Conservation (phyloP, 2,888 invertebrate genomes). For the Caradrina kadenii region DNA sequence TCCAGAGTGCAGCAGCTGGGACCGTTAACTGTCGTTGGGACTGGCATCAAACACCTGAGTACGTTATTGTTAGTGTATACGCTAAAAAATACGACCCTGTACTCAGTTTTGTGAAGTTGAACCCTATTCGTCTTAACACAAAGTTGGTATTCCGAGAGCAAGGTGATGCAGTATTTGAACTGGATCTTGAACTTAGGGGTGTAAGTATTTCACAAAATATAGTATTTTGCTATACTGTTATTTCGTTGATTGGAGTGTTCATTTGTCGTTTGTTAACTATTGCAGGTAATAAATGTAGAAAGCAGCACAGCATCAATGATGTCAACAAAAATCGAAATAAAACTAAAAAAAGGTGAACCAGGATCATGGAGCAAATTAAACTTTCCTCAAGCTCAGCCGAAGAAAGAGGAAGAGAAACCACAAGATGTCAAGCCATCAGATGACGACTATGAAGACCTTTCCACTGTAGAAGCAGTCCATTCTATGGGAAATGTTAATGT, state of each 20-base stretch:
- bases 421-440: slow-evolving; percentile 69
- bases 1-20: slow-evolving; percentile 89
- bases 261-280: neutral
- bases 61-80: slow-evolving; percentile 96
- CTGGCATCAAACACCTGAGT: slow-evolving; percentile 97
- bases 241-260: too few species aligned
- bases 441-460: slow-evolving; percentile 93
- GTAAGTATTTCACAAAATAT: slow-evolving; percentile 87
- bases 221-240: too few species aligned
- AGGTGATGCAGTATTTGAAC: slow-evolving; percentile 92
- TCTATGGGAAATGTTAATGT: slow-evolving; percentile 86
- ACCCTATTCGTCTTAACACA: slow-evolving; percentile 95
- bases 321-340: slow-evolving; percentile 98
- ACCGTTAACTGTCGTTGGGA: slow-evolving; percentile 95
- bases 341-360: slow-evolving; percentile 96
- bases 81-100: slow-evolving; percentile 97
- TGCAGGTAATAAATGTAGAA: slow-evolving; percentile 94
- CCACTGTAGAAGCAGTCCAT: slow-evolving; percentile 91
- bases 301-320: slow-evolving; percentile 94
- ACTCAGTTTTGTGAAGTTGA: slow-evolving; percentile 94
- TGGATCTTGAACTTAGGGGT: slow-evolving; percentile 95
- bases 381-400: slow-evolving; percentile 87
- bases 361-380: slow-evolving; percentile 95
- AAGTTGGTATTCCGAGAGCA: slow-evolving; percentile 95
- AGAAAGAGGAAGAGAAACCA: slow-evolving; percentile 67